Conservation (phyloP, 2,113 vertebrate genomes). For the Chaetura pelagica region DNA sequence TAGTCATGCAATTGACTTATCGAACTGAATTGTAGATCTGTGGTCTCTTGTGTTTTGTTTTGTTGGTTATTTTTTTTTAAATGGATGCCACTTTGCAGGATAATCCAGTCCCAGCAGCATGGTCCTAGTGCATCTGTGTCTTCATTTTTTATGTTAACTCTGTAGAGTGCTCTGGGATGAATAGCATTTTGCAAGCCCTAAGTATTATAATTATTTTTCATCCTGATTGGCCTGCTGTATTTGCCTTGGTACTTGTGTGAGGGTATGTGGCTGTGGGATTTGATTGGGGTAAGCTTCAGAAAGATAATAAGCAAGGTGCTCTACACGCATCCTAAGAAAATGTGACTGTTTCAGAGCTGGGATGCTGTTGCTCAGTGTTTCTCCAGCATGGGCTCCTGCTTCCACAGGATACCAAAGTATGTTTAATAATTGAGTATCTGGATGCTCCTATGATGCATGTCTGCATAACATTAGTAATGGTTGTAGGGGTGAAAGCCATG, state of each 20-base stretch:
- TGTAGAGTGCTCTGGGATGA: background rate
- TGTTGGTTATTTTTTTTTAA: background rate
- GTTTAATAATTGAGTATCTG: constrained; percentile 15
- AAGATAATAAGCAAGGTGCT: background rate
- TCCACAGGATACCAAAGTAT: background rate
- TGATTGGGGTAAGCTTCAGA: background rate
- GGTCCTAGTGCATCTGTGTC: background rate
- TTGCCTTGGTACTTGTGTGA: background rate
- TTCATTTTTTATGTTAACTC: background rate
- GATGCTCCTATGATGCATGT: background rate
- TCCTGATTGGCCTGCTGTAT: background rate
- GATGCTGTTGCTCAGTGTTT: background rate
- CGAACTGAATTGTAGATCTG: background rate
- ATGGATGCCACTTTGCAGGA: background rate
- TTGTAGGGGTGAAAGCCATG: background rate
- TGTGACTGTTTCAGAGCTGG: background rate
- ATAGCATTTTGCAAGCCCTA: background rate
- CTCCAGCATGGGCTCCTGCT: background rate
- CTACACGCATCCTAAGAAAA: background rate
- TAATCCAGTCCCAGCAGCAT: background rate
- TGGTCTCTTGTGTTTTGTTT: background rate
- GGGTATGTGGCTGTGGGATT: background rate
- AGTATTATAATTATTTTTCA: background rate
- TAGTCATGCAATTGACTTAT: background rate
- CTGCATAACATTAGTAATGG: background rate